Percentiles rank a stretch among this genome's conserved stretches.
Evolutionary conservation across 2,888 invertebrate genomes (phyloP).

Genomic region (Hirtodrosophila histrioides): DNA sequence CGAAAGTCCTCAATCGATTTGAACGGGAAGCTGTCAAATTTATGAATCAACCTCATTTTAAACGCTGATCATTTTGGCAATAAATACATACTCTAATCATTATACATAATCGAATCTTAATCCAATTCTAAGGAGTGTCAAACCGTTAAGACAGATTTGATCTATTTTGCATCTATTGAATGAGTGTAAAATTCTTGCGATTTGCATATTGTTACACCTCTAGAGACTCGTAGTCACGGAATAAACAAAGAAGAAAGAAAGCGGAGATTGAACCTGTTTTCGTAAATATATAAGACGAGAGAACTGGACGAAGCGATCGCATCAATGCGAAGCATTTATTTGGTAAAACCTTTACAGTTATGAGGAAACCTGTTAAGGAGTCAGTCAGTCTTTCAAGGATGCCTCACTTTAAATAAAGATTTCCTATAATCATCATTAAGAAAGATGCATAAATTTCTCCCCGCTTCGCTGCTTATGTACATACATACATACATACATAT

Average conservation of each 20-base stretch:
- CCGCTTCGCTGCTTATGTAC: background rate
- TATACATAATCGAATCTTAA: too few species aligned
- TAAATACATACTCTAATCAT: too few species aligned
- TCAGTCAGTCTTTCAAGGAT: conserved; percentile 5
- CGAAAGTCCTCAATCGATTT: too few species aligned
- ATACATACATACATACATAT: too few species aligned
- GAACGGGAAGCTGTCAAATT: too few species aligned
- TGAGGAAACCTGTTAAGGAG: conserved; percentile 10
- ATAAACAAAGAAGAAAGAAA: conserved; percentile 50
- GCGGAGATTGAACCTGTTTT: conserved; percentile 60
- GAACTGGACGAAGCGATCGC: background rate
- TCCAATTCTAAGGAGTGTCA: too few species aligned
- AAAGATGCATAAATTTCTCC: conserved; percentile 11
- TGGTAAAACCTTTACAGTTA: background rate
- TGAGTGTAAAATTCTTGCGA: conserved; percentile 14
- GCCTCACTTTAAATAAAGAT: conserved; percentile 7
- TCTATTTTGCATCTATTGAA: conserved; percentile 11
- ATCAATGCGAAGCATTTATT: background rate
- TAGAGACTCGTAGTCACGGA: conserved; percentile 11
- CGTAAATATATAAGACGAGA: too few species aligned
- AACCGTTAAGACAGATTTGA: background rate
- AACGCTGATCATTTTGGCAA: too few species aligned
- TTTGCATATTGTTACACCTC: conserved; percentile 21
- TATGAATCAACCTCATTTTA: too few species aligned
- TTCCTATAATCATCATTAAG: conserved; percentile 12